Evolutionary conservation across 2,888 invertebrate genomes (phyloP).

Genomic region (Eupithecia centaureata): DNA sequence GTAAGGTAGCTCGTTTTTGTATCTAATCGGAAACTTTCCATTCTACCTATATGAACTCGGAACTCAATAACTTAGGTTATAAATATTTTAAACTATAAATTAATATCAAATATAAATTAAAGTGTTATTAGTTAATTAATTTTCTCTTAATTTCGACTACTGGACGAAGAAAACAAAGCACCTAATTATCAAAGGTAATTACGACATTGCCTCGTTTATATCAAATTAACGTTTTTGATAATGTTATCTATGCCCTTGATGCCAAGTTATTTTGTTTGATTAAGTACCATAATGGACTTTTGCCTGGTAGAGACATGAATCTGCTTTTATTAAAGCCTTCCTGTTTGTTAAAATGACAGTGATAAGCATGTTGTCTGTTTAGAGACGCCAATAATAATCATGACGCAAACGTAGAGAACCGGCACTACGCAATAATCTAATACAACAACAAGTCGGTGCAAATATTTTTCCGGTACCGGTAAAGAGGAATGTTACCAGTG

Average conservation of each 20-base stretch:
- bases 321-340: constrained; percentile 34
- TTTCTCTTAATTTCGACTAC: too few species aligned
- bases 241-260: constrained; percentile 56
- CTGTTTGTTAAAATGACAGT: constrained; percentile 39
- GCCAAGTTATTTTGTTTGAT: constrained; percentile 40
- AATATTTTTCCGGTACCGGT: constrained; percentile 21
- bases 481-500: neutral
- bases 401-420: constrained; percentile 31
- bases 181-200: constrained; percentile 34
- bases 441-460: constrained; percentile 18
- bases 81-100: too few species aligned
- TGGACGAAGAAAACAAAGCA: constrained; percentile 36
- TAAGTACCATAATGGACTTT: constrained; percentile 39
- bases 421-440: constrained; percentile 16
- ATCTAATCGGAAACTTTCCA: constrained; percentile 48
- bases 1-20: constrained; percentile 37
- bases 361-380: constrained; percentile 42
- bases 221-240: constrained; percentile 49
- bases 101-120: too few species aligned
- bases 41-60: neutral
- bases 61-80: too few species aligned
- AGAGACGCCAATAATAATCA: constrained; percentile 34
- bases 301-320: constrained; percentile 11
- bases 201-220: constrained; percentile 45
- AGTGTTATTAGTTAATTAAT: too few species aligned